These are phyloP conservation scores for Anaspis maculata DNA, from an alignment of 2,888 invertebrate genomes.

Conservation along the genomic window DNA sequence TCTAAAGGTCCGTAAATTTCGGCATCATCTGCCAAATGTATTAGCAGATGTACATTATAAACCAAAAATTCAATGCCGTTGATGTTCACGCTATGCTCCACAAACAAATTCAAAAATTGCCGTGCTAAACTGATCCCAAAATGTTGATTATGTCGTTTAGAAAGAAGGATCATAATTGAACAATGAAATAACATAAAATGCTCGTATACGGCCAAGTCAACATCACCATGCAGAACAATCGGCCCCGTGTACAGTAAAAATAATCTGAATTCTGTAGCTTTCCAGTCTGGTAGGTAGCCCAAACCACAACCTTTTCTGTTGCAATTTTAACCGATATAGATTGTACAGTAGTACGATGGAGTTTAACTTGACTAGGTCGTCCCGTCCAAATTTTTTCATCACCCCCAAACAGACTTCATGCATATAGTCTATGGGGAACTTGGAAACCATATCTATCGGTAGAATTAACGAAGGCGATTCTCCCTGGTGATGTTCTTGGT, in stretches of 20 bases:
- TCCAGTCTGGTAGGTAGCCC: slow-evolving; percentile 11
- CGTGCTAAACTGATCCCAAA: slow-evolving; percentile 7
- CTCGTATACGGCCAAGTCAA: slow-evolving; percentile 6
- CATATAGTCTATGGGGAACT: slow-evolving; percentile 15
- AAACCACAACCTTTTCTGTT: slow-evolving; percentile 10
- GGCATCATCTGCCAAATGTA: slow-evolving; percentile 14
- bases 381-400: slow-evolving; percentile 13
- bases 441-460: slow-evolving; percentile 6
- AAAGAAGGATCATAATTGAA: slow-evolving; percentile 10
- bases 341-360: background rate
- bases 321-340: slow-evolving; percentile 12
- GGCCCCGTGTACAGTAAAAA: slow-evolving; percentile 12
- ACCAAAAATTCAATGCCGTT: slow-evolving; percentile 13
- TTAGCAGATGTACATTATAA: slow-evolving; percentile 15
- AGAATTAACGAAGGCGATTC: slow-evolving; percentile 6
- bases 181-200: slow-evolving; percentile 10
- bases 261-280: slow-evolving; percentile 15
- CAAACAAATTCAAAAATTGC: slow-evolving; percentile 10
- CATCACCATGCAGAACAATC: slow-evolving; percentile 7
- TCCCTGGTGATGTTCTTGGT: slow-evolving; percentile 9
- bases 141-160: slow-evolving; percentile 4
- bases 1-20: slow-evolving; percentile 10
- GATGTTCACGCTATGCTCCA: slow-evolving; percentile 8
- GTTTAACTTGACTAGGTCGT: slow-evolving; percentile 6
- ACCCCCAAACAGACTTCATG: slow-evolving; percentile 14